A percentile compares a stretch with the other conserved stretches of the same genome.
These are phyloP conservation scores for Pristis pectinata DNA, from an alignment of 2,797 vertebrate genomes.

Conservation along the genomic window DNA sequence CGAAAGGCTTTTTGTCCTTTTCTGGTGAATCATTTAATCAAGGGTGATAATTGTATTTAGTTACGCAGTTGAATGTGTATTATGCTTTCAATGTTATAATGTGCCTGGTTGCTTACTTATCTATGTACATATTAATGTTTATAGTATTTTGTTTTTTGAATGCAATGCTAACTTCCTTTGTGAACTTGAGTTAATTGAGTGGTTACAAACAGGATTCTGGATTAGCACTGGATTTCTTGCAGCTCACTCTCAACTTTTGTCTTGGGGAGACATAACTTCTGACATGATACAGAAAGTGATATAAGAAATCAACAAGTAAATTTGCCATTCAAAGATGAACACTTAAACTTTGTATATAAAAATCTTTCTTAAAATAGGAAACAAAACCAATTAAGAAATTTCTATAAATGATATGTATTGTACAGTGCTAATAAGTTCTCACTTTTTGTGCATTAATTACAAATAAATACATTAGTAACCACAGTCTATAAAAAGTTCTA, in stretches of 20 bases:
- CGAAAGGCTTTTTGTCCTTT: not conserved
- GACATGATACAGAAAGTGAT: not conserved
- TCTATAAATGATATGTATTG: not conserved
- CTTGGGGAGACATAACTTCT: not conserved
- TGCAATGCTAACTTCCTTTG: not conserved
- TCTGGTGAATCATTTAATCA: not conserved
- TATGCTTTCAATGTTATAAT: not conserved
- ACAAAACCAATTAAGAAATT: not conserved
- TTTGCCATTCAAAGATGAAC: not conserved
- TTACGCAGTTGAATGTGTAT: not conserved
- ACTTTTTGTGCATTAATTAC: slow-evolving; percentile 1
- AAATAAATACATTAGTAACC: slow-evolving; percentile 5
- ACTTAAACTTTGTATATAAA: not conserved
- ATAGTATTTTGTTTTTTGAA: not conserved
- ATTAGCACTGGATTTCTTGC: not conserved
- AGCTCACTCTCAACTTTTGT: not conserved
- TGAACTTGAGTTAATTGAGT: not conserved
- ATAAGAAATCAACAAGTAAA: not conserved
- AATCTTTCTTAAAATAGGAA: not conserved
- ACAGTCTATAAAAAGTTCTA: not conserved
- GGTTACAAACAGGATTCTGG: not conserved
- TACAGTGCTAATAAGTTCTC: not conserved
- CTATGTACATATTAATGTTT: not conserved
- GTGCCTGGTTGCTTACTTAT: not conserved
- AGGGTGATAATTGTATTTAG: not conserved